Conservation (phyloP, 2,797 vertebrate species). For the Pelobates cultripes region DNA sequence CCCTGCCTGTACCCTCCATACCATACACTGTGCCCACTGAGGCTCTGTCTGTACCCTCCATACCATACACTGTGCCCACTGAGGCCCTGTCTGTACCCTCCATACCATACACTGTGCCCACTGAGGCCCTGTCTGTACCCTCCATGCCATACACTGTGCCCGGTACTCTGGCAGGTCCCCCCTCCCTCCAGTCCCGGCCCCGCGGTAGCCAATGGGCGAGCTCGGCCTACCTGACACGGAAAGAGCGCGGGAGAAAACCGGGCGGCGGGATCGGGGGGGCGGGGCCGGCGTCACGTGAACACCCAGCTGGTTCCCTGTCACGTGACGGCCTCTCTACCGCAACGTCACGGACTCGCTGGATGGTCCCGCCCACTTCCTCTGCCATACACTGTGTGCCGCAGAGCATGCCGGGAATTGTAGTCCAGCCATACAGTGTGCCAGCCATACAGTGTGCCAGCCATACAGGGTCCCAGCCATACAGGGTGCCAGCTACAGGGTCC, state of each 20-base stretch:
- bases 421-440: too few species aligned
- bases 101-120: too few species aligned
- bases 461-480: too few species aligned
- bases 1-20: too few species aligned
- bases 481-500: too few species aligned
- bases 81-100: neutral
- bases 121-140: too few species aligned
- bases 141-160: neutral
- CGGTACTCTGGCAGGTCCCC: neutral
- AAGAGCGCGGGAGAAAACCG: neutral
- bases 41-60: too few species aligned
- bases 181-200: neutral
- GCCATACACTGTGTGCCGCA: neutral
- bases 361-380: neutral
- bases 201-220: neutral
- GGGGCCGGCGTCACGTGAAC: neutral
- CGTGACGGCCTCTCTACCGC: neutral
- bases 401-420: too few species aligned
- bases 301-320: neutral
- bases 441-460: too few species aligned
- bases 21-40: too few species aligned
- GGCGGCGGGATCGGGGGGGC: neutral
- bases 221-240: neutral
- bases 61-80: neutral
- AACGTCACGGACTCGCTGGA: neutral